phyloP scores from a whole-genome alignment of 2,113 vertebrate species.

The Opisthocomus hoazin region DNA sequence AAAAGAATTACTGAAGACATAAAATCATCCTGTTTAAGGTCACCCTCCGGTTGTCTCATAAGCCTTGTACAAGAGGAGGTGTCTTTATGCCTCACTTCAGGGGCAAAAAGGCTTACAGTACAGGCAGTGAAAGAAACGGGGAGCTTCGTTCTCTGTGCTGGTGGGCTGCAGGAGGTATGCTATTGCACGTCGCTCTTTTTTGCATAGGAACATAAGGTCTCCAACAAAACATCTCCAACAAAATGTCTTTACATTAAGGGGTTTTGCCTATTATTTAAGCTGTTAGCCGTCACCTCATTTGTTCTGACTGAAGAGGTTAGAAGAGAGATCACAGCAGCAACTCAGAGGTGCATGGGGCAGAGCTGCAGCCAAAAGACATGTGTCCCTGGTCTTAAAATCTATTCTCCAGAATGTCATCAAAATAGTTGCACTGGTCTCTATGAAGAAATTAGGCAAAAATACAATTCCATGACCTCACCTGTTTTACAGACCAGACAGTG shows the following conservation, averaged over 20 bases:
- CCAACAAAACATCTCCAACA: not conserved
- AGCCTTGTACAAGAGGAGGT: not conserved
- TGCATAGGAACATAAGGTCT: not conserved
- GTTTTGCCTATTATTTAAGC: not conserved
- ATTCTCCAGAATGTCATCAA: not conserved
- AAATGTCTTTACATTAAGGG: not conserved
- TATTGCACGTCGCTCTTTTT: not conserved
- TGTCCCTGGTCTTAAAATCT: not conserved
- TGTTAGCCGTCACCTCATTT: not conserved
- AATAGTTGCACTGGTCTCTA: not conserved
- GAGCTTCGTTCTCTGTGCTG: not conserved
- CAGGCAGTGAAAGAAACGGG: accelerated
- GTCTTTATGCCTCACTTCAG: not conserved
- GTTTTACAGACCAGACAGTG: not conserved
- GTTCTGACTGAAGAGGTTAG: not conserved
- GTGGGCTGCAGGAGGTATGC: not conserved
- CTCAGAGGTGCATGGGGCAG: not conserved
- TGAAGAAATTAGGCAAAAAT: not conserved
- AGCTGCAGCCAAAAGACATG: not conserved
- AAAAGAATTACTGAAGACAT: not conserved
- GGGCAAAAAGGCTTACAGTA: not conserved
- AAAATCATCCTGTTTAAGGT: not conserved
- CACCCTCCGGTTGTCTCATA: not conserved
- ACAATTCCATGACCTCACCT: not conserved
- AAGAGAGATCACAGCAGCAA: not conserved